Evolutionary conservation across 2,113 vertebrate genomes (phyloP), one percentile per base, ranked within the genome.

Genomic region (Prolemur simus): DNA sequence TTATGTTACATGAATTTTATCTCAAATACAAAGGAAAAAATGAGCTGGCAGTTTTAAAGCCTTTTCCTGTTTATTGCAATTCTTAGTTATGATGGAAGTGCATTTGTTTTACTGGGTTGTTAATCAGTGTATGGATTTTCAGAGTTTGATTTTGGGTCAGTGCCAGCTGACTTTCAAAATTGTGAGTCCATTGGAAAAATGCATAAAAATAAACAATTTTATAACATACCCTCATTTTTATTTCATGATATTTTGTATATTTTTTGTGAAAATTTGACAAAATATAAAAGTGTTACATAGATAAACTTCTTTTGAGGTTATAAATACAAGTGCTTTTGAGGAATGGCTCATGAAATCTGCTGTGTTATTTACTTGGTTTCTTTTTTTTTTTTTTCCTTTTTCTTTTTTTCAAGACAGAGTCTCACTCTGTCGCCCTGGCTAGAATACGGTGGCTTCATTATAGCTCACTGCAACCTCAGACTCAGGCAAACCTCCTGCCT

Each of bases 311-410:
- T 88, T 86, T 92, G 63, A 88, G n/a, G 15, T 86, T 95, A 58
- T 42, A 54, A 6, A 81, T 63, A 63, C 10, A 17, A 85, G 11
- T 69, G 34, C 78, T 96, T 83, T 91, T 56, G 86, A 93, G 66
- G 74, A 94, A 86, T 93, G 20, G 13, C 32, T 96, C 25, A 49
- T 81, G 29, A 94, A 92, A 96, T 92, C 17, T 93, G 88, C 76
- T 93, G 34, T 71, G 45, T 97, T 45, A 66, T 17, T 97, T 97
- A 58, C 56, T 60, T 58, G 54, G 14, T 89, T 83, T 94, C 39
- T 23, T 6, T 82, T 49, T 54, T 94, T 85, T 84, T 39, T 17
- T 60, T 78, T 54, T 23, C 17, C 4, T 81, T 29, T 21, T 63
- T 77, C 34, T 21, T 63, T 77, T 56, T 56, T 56, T 56, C 20